These are phyloP conservation scores for Cariama cristata DNA, from an alignment of 2,113 vertebrate species.

Conservation along the genomic window DNA sequence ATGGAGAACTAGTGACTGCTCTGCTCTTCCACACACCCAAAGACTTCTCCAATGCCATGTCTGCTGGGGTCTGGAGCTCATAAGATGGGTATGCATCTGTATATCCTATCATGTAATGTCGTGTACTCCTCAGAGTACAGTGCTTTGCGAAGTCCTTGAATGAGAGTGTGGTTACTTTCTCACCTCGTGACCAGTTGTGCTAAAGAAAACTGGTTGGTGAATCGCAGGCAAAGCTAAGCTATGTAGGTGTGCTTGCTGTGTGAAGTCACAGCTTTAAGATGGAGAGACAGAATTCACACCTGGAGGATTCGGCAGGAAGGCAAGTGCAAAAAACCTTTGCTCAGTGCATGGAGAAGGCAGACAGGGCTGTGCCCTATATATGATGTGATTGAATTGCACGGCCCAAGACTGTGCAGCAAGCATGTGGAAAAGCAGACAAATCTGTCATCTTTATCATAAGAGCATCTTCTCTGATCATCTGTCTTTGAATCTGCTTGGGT, in stretches of 20 bases:
- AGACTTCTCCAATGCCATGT: not conserved
- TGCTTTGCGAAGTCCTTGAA: not conserved
- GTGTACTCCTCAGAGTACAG: not conserved
- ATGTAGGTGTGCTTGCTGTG: not conserved
- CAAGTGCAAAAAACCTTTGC: not conserved
- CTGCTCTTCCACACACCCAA: not conserved
- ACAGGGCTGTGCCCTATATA: not conserved
- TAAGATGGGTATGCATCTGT: not conserved
- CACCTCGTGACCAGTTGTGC: not conserved
- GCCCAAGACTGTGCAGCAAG: not conserved
- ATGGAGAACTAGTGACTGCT: not conserved
- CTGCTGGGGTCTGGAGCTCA: not conserved
- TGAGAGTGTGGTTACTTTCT: not conserved
- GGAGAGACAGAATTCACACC: not conserved
- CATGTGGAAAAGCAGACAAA: not conserved
- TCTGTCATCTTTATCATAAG: not conserved
- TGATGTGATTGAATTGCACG: not conserved
- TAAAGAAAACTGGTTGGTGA: not conserved
- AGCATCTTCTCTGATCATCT: not conserved
- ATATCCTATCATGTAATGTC: fast-evolving
- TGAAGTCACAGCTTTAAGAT: not conserved
- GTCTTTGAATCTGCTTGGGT: not conserved
- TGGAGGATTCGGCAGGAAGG: not conserved
- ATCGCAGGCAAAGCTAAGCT: not conserved
- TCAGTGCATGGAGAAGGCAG: not conserved